These are phyloP conservation scores for Melieria omissa DNA, from an alignment of 2,888 invertebrate genomes.

Conservation along the genomic window DNA sequence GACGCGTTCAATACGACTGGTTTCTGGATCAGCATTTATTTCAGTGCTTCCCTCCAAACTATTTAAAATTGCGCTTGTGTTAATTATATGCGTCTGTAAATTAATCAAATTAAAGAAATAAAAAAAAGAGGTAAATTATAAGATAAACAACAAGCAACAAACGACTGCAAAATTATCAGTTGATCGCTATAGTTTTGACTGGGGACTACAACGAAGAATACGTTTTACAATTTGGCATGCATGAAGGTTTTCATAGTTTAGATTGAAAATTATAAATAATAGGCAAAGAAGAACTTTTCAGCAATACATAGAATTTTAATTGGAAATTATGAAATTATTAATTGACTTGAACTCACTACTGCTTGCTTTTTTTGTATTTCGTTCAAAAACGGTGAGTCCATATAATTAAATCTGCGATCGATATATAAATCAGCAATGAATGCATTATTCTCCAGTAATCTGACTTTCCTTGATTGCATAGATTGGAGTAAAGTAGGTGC, in stretches of 20 bases:
- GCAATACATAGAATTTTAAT: neutral
- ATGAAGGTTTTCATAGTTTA: too few species aligned
- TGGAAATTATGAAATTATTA: neutral
- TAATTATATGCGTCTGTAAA: slow-evolving; percentile 7
- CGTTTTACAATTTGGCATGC: too few species aligned
- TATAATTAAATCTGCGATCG: slow-evolving; percentile 44
- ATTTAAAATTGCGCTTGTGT: slow-evolving; percentile 1
- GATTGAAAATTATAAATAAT: too few species aligned
- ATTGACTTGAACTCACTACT: slow-evolving; percentile 34
- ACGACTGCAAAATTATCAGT: too few species aligned
- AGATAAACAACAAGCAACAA: too few species aligned
- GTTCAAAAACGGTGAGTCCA: slow-evolving; percentile 38
- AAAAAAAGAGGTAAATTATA: too few species aligned
- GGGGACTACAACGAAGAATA: too few species aligned
- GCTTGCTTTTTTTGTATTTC: slow-evolving; percentile 39
- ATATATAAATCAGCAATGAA: slow-evolving; percentile 43
- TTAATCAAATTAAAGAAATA: too few species aligned
- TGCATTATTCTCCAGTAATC: slow-evolving; percentile 34
- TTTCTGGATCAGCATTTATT: neutral
- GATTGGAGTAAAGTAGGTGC: slow-evolving; percentile 10
- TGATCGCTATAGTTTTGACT: too few species aligned
- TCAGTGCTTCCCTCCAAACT: slow-evolving; percentile 9
- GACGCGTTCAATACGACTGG: neutral
- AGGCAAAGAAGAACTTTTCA: neutral
- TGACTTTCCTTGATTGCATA: slow-evolving; percentile 26